These are phyloP conservation scores for Troides oblongomaculatus DNA, from an alignment of 2,888 invertebrate species.

Conservation along the genomic window DNA sequence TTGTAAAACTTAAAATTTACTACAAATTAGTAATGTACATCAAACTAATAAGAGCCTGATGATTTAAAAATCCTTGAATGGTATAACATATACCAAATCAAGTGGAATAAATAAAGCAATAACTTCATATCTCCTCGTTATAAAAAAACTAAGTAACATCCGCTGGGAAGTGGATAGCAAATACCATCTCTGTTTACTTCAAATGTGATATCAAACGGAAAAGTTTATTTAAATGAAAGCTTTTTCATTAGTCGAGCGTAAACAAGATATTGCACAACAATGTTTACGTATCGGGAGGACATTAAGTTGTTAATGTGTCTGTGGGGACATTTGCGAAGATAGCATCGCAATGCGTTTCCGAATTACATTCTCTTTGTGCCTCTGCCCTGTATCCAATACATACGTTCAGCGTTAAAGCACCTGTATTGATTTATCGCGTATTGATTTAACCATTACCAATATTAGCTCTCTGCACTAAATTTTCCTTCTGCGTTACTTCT, in stretches of 20 bases:
- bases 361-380: slow-evolving; percentile 53
- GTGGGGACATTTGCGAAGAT: slow-evolving; percentile 68
- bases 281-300: slow-evolving; percentile 22
- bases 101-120: too few species aligned
- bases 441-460: background rate
- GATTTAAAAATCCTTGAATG: too few species aligned
- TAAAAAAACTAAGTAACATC: too few species aligned
- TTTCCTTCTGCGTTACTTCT: too few species aligned
- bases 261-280: slow-evolving; percentile 11
- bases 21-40: too few species aligned
- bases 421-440: slow-evolving; percentile 18
- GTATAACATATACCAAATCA: too few species aligned
- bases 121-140: too few species aligned
- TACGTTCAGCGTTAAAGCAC: slow-evolving; percentile 14
- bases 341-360: slow-evolving; percentile 71
- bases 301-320: slow-evolving; percentile 49
- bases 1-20: too few species aligned
- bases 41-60: too few species aligned
- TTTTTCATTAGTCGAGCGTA: slow-evolving; percentile 15
- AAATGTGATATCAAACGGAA: background rate
- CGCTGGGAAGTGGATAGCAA: background rate
- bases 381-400: slow-evolving; percentile 13
- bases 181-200: slow-evolving; percentile 3
- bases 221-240: slow-evolving; percentile 11
- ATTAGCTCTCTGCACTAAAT: too few species aligned